Conservation (phyloP, 2,113 vertebrate species). For the Scolopax mira region DNA sequence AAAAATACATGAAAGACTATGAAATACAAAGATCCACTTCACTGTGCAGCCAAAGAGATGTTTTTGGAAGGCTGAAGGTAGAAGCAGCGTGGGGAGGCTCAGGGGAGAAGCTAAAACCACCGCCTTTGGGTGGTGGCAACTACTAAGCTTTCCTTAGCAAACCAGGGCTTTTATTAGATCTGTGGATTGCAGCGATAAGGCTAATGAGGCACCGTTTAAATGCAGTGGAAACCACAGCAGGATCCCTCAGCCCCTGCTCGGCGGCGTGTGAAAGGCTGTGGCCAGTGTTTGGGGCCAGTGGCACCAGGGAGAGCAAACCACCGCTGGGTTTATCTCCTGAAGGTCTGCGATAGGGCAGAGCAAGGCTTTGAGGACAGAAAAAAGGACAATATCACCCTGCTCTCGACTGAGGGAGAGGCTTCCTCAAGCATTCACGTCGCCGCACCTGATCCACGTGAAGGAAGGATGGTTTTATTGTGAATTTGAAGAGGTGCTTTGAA, state of each 20-base stretch:
- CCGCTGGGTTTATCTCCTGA: background rate
- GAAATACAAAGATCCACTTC: background rate
- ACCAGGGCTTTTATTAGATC: background rate
- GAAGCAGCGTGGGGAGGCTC: background rate
- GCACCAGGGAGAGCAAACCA: background rate
- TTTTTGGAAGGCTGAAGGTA: background rate
- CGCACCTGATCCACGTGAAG: background rate
- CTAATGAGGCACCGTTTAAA: background rate
- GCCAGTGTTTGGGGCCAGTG: background rate
- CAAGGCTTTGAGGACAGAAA: rapidly evolving
- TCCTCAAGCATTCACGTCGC: rapidly evolving
- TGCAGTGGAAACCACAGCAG: background rate
- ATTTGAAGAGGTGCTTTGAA: background rate
- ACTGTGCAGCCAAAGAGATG: background rate
- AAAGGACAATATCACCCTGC: rapidly evolving
- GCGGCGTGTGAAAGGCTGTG: background rate
- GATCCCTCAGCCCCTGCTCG: background rate
- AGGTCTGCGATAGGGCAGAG: background rate
- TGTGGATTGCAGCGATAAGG: background rate
- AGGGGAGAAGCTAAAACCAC: background rate
- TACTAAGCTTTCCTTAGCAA: background rate
- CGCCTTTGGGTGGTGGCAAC: background rate
- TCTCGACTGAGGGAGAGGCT: background rate
- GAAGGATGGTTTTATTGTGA: rapidly evolving
- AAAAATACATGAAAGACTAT: background rate